Base-by-base conservation (phyloP, 2,797 vertebrate genomes). In the Periophthalmus magnuspinnatus region DNA sequence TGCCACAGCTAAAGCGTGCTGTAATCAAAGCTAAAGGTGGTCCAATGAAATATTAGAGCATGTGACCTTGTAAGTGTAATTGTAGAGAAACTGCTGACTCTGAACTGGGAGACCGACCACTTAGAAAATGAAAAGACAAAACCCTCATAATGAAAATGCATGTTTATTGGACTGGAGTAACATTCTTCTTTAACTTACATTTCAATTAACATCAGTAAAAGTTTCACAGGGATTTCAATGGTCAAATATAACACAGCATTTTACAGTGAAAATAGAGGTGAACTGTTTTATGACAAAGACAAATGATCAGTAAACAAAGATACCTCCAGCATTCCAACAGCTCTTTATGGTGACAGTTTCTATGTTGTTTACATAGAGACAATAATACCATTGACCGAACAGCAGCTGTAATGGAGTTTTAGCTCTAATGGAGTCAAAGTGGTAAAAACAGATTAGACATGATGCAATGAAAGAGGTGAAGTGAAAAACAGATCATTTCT, bases 141-240 rank as follows among this genome's bases (percentile, higher is more conserved):
- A 24, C 66, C 59, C 14, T 60, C 33, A n/a, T 36, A 19, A 32
- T 60, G 76, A 54, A 72, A 57, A 79, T 45, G 67, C 47, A 70
- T 64, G 32, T 90, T 89, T 89, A 89, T 55, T 86, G 62, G 66
- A 68, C 34, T 65, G 38, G 71, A 24, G 34, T 62, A 79, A 77
- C 68, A 79, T 73, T 21, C 13, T 65, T 74, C 36, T 77, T 65
- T 77, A 64, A 69, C 66, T 66, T 73, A 80, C 60, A 80, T 75
- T 73, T 22, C 28, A 61, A 65, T 70, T 41, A 67, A 54, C 67
- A 61, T 70, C 62, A 78, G 67, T 28, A 63, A 71, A 59, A 73
- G 24, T 69, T 68, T 76, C 68, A 75, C 63, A 67, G 56, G 56
- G 58, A 47, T 67, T 71, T 34, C 17, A 55, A 74, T 8, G 6